Base-by-base conservation (phyloP, 1,140 invertebrate species). In the Panonychus citri region DNA sequence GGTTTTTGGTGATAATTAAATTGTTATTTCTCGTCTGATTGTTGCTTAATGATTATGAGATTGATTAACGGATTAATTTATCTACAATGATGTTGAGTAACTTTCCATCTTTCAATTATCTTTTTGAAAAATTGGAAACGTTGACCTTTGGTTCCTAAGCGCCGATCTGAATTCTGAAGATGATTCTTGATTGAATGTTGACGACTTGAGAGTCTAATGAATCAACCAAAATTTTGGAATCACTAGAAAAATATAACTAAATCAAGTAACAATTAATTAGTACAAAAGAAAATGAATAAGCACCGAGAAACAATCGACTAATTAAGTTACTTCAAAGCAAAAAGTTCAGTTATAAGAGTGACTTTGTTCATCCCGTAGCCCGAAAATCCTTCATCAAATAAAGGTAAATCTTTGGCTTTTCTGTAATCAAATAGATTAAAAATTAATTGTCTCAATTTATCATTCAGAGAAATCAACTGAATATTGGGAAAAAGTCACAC, bases 351-450 rank as follows among this genome's bases (percentile, higher is more conserved):
- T 19, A 60, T 64, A 49, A 63, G 60, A 54, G 63, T 65, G 12
- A 66, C 62, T 62, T 66, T 66, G 52, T 66, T 66, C 65, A 66
- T 66, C 28, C 65, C 65, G 58, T 66, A 66, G 24, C 65, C 65
- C 19, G 56, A 40, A 55, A 66, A 62, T 37, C 54, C 28, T 60
- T 65, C 64, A 59, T 62, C 60, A 56, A 61, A 65, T 15, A 55
- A 43, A 24, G 63, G 63, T 21, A 62, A 10, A 34, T 55, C 8
- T 37, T 42, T 27, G 19, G 58, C 57, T 54, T 63, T 65, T 25
- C 63, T 64, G 25, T 50, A 39, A 21, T 12, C n/a, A 34, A 34
- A 34, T 0, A 34, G 30, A 34, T 7, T 7, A 0, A 34, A 34
- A 34, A 12, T 7, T 19, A 48, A 40, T 40, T 40, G 12, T 19